These are phyloP conservation scores for Bembecia ichneumoniformis DNA, from an alignment of 2,888 invertebrate genomes.

Conservation along the genomic window DNA sequence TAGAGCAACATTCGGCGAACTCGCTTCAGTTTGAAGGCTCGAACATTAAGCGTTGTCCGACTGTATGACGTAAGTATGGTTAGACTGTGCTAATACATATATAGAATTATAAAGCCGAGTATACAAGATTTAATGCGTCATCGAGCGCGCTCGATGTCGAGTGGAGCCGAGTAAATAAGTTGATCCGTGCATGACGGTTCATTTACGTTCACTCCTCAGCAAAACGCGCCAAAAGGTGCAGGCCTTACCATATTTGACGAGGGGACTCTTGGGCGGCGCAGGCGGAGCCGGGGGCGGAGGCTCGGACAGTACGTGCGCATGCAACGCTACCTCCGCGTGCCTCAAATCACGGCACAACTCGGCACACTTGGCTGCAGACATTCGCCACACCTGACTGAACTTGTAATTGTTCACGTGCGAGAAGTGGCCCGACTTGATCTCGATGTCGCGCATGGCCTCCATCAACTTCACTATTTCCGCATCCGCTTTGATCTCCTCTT, in stretches of 20 bases:
- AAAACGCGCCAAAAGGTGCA: no score
- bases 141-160: no score
- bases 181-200: no score
- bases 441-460: constrained; percentile 76
- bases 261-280: constrained; percentile 40
- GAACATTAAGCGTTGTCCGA: no score
- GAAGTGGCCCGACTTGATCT: constrained; percentile 79
- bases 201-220: no score
- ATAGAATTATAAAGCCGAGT: no score
- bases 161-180: no score
- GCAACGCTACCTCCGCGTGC: constrained; percentile 49
- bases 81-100: no score
- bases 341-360: constrained; percentile 35
- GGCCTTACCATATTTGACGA: constrained; percentile 35
- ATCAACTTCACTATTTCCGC: constrained; percentile 79
- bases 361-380: constrained; percentile 40
- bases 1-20: no score
- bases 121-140: no score
- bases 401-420: constrained; percentile 76
- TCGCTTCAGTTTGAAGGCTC: no score
- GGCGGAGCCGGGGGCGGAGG: constrained; percentile 48
- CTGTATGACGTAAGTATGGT: no score
- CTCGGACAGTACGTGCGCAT: constrained; percentile 56
- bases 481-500: constrained; percentile 77
- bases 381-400: constrained; percentile 66